Percentiles rank a stretch among this genome's conserved stretches.
These are phyloP conservation scores for Actenoides lindsayi DNA, from an alignment of 2,113 vertebrate genomes.

Conservation along the genomic window DNA sequence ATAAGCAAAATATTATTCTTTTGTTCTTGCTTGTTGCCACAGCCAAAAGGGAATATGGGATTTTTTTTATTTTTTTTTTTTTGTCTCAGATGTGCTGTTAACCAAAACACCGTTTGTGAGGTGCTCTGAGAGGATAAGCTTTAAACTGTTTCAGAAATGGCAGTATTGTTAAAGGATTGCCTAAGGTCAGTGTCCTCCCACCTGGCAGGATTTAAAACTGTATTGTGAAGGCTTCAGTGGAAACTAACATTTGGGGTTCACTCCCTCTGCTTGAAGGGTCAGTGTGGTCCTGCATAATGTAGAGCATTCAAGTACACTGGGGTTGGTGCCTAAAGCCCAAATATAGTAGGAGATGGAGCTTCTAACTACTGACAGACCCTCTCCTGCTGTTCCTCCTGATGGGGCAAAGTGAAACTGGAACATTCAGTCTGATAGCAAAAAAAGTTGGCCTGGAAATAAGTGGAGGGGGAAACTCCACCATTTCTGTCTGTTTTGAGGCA, in stretches of 20 bases:
- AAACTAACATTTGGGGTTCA: background rate
- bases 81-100: background rate
- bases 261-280: background rate
- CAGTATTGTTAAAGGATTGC: background rate
- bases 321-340: background rate
- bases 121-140: background rate
- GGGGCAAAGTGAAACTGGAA: background rate
- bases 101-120: background rate
- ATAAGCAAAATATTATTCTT: background rate
- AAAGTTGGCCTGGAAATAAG: background rate
- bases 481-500: background rate
- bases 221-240: background rate
- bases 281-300: rapidly evolving
- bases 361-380: background rate
- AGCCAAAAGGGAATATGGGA: background rate
- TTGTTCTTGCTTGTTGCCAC: background rate
- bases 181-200: background rate
- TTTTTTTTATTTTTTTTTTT: background rate
- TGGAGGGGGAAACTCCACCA: rapidly evolving
- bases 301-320: background rate
- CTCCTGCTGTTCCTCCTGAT: background rate
- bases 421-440: background rate
- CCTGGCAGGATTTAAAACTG: background rate
- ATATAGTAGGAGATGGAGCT: background rate
- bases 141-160: background rate